Conservation (phyloP, 2,888 invertebrate genomes). For the Pristionchus entomophagus region DNA sequence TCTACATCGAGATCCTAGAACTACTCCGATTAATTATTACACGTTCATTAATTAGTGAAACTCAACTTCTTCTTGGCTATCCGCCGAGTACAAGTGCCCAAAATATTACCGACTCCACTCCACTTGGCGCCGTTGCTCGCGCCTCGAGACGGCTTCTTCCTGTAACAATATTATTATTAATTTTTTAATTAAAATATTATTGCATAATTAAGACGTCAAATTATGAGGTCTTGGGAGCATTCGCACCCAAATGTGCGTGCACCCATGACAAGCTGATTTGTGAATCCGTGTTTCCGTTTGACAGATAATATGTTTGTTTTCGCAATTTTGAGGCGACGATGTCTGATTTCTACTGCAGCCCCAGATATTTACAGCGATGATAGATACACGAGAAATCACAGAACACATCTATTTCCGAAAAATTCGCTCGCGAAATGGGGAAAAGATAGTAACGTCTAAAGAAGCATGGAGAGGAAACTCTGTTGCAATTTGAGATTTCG, state of each 20-base stretch:
- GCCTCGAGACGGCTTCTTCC: slow-evolving; percentile 21
- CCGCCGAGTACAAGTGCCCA: too few relatives aligned
- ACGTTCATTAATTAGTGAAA: not conserved
- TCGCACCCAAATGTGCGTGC: too few relatives aligned
- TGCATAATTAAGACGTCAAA: not conserved
- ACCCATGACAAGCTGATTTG: too few relatives aligned
- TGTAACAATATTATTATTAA: not conserved
- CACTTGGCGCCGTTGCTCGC: slow-evolving; percentile 27
- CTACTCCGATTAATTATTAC: not conserved
- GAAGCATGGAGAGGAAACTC: not conserved
- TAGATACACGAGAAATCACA: too few relatives aligned
- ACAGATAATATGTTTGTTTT: too few relatives aligned
- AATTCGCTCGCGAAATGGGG: not conserved
- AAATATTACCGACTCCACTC: slow-evolving; percentile 27
- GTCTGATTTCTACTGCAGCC: too few relatives aligned
- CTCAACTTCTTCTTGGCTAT: too few relatives aligned
- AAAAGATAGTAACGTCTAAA: not conserved
- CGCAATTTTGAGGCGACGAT: too few relatives aligned
- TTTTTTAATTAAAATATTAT: not conserved
- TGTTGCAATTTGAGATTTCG: not conserved
- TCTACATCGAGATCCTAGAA: too few relatives aligned
- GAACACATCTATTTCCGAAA: not conserved
- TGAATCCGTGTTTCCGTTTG: too few relatives aligned
- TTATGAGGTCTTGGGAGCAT: not conserved
- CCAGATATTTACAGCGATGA: too few relatives aligned